Base-by-base conservation (phyloP, 1,140 invertebrate genomes). In the Temnothorax curvispinosus region DNA sequence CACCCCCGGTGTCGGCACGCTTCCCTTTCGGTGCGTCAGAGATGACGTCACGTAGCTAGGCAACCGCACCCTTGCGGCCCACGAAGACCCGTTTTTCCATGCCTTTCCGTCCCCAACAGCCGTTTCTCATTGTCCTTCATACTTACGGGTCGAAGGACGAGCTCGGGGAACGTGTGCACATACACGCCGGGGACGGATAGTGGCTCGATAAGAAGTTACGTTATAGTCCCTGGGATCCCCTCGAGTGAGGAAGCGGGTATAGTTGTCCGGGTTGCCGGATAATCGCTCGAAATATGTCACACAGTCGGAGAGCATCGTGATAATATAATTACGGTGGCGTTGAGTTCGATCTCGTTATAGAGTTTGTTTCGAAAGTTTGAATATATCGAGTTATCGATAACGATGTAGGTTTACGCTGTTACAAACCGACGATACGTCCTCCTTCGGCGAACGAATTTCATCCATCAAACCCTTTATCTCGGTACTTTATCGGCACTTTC, bases 21-120 rank as follows among this genome's bases (percentile, higher is more conserved):
- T 87, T 85, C 65, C 74, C 75, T 90, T 91, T 75, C 60, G 88
- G 74, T 91, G 86, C 90, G 91, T 92, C 88, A 92, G 86, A 75
- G 75, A 86, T 93, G 92, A 92, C 90, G 91, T 93, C 92, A 93
- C 90, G 92, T 92, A 89, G 65, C 91, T 91, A 92, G 85, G 90
- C 91, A 93, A 93, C 91, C 89, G 76, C 90, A 92, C 91, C 90
- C 91, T 89, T 87, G 85, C 89, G 87, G 72, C 82, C 77, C 88
- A 89, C 76, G n/a, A 78, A 85, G 81, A 60, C 21, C 86, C 62
- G 54, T 90, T 88, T 90, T 90, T 90, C 87, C 76, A 91, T 81
- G 27, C 89, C 77, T 90, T 81, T 27, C 54, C 75, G 56, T 76
- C 21, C 44, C 38, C 74, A 56, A 58, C 72, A 81, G 44, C 54